These are phyloP conservation scores for Unio pictorum DNA, from an alignment of 2,888 invertebrate genomes.

Conservation along the genomic window DNA sequence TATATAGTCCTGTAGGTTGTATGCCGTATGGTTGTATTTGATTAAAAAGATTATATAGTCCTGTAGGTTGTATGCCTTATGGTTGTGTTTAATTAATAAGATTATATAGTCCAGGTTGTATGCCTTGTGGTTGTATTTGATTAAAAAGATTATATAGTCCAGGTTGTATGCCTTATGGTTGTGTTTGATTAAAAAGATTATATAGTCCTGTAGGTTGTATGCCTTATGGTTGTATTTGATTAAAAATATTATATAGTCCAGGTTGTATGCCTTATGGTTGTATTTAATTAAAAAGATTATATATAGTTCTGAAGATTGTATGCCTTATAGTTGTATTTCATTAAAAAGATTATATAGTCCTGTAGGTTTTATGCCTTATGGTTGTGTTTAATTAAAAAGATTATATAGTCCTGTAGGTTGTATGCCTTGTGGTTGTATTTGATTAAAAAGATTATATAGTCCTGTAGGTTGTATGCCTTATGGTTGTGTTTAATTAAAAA, in stretches of 20 bases:
- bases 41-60: conserved; percentile 78
- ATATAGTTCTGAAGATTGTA: conserved; percentile 61
- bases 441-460: too few relatives aligned
- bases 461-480: conserved; percentile 61
- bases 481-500: conserved; percentile 59
- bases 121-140: too few relatives aligned
- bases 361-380: conserved; percentile 61
- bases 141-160: conserved; percentile 78
- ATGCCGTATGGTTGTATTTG: too few relatives aligned
- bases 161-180: conserved; percentile 48
- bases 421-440: too few relatives aligned
- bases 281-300: too few relatives aligned
- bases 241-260: conserved; percentile 77
- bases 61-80: conserved; percentile 61
- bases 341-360: neutral
- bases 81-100: too few relatives aligned
- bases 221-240: too few relatives aligned
- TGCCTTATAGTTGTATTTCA: too few relatives aligned
- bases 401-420: conserved; percentile 62
- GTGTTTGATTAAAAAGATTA: conserved; percentile 72
- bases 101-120: conserved; percentile 49
- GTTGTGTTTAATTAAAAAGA: too few relatives aligned
- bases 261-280: conserved; percentile 42
- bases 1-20: conserved; percentile 74
- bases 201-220: conserved; percentile 74